Evolutionary conservation across 2,888 invertebrate species (phyloP), one percentile per base, ranked within the genome.

Genomic region (Calliphora vomitoria): DNA sequence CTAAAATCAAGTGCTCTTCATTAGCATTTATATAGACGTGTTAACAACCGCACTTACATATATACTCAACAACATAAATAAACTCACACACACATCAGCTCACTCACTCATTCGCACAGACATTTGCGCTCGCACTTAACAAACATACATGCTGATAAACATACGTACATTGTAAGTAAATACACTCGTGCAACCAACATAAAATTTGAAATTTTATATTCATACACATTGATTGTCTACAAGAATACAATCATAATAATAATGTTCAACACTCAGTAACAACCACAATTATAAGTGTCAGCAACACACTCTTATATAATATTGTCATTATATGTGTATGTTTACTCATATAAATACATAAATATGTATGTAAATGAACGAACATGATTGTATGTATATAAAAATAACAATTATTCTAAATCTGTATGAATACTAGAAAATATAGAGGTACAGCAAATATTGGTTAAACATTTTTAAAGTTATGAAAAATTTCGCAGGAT

Each of bases 221-320:
- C 74, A 62, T 80, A 44, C 47, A 20, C 38, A 82, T 85, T 80
- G 83, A 80, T 84, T 85, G 84, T 58, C 55, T 74, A 55, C 38
- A 41, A 31, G 68, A 60, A 69, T 38, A 82, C 31, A 31, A 47
- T 41, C 38, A 64, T 47, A 25, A 44, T 38, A 64, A 38, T 74
- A 66, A 82, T 74, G 68, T 60, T 60, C 55, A 68, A 25, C 68
- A 76, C 18, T 69, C 25, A 64, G 50, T 18, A 66, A 69, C 81
- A 85, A 79, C 82, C 84, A 75, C 74, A 85, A 82, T 87, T 87
- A 78, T 79, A 85, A 85, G 82, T 87, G 84, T 87, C 84, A 87
- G 68, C 71, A 84, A 55, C 83, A 83, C 47, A 55, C 78, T 62
- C 25, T 69, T 64, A 53, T 50, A 71, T 10, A 69, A 58, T 66